Conservation (phyloP, 2,113 vertebrate genomes). For the Eubucco bourcierii region DNA sequence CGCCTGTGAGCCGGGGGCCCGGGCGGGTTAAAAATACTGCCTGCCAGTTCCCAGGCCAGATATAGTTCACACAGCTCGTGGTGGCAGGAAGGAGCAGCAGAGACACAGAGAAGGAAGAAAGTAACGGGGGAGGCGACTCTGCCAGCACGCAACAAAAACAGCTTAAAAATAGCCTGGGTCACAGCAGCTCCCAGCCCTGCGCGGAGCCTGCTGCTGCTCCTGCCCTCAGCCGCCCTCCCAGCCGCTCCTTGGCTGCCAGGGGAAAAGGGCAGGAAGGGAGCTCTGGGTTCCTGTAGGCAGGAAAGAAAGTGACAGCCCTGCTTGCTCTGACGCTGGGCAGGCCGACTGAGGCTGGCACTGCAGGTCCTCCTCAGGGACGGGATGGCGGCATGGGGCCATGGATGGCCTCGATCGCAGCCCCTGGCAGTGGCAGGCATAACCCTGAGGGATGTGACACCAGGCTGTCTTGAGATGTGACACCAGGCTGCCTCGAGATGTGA, state of each 20-base stretch:
- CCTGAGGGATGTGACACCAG: not conserved
- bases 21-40: conserved; percentile 74
- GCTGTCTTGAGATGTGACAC: not conserved
- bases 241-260: conserved; percentile 72
- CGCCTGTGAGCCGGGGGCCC: conserved; percentile 54
- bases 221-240: conserved; percentile 52
- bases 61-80: conserved; percentile 71
- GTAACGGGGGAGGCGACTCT: not conserved
- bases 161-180: conserved; percentile 73
- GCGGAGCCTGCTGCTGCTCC: not conserved
- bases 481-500: no score
- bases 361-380: not conserved
- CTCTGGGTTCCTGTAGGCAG: conserved; percentile 76
- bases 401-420: not conserved
- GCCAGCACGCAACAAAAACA: not conserved
- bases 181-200: conserved; percentile 17
- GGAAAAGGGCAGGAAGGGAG: conserved; percentile 77
- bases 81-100: conserved; percentile 62
- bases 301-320: conserved; percentile 75
- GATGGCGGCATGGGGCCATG: not conserved
- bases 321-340: conserved; percentile 36
- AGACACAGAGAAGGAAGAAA: conserved; percentile 44
- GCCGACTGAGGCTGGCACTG: not conserved
- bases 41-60: conserved; percentile 79
- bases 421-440: not conserved